phyloP scores from a whole-genome alignment of 2,113 vertebrate genomes.

The Uria aalge region DNA sequence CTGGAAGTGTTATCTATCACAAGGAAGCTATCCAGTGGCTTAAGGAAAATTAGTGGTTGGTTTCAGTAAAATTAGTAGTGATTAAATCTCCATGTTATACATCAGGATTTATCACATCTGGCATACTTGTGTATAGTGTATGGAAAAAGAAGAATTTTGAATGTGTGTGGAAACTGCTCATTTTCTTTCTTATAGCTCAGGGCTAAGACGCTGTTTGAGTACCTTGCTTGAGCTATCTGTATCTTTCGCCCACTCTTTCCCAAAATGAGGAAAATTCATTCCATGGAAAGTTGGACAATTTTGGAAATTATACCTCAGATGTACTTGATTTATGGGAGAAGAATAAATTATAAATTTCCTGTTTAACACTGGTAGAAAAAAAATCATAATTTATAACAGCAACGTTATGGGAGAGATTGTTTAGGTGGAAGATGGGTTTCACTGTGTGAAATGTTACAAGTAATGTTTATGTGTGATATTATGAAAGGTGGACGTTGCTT shows the following conservation, averaged over 20 bases:
- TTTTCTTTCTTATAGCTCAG: not conserved
- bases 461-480: not conserved
- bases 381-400: not conserved
- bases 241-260: not conserved
- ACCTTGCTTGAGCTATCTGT: not conserved
- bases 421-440: not conserved
- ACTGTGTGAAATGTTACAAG: not conserved
- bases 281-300: not conserved
- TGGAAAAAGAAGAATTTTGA: not conserved
- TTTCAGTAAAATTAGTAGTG: not conserved
- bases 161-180: not conserved
- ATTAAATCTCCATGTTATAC: not conserved
- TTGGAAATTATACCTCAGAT: not conserved
- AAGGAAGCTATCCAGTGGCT: not conserved
- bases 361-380: not conserved
- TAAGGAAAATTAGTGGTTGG: not conserved
- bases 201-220: not conserved
- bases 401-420: not conserved
- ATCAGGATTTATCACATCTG: not conserved
- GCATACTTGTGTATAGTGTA: not conserved
- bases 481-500: not conserved
- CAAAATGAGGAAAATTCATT: not conserved
- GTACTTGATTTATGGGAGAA: not conserved
- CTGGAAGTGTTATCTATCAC: not conserved
- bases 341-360: not conserved